Evolutionary conservation across 2,888 invertebrate genomes (phyloP).

Genomic region (Eumerus sabulonum): DNA sequence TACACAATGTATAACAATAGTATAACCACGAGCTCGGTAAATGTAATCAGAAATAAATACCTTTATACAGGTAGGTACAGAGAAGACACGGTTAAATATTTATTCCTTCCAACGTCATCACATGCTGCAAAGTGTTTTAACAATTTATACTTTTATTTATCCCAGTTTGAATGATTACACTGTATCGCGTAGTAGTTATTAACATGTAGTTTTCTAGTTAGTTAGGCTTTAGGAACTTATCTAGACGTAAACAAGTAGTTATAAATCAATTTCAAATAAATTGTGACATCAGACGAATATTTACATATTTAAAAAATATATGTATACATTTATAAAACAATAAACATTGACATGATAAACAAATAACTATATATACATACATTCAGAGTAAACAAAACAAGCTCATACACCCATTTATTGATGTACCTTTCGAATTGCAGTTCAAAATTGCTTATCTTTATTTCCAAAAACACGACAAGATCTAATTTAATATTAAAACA

Average conservation of each 20-base stretch:
- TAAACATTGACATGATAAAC: conserved; percentile 12
- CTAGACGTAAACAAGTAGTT: conserved; percentile 44
- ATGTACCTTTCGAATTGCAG: conserved; percentile 79
- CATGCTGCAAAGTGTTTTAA: neutral
- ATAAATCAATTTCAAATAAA: conserved; percentile 42
- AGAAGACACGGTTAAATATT: too few relatives aligned
- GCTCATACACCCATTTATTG: conserved; percentile 66
- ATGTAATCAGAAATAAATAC: too few relatives aligned
- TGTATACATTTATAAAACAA: too few relatives aligned
- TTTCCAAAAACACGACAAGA: conserved; percentile 41
- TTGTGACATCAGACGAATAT: conserved; percentile 60
- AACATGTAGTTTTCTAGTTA: conserved; percentile 53
- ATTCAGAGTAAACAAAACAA: conserved; percentile 35
- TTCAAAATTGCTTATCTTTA: conserved; percentile 76
- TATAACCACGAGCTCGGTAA: too few relatives aligned
- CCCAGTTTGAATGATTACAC: conserved; percentile 30
- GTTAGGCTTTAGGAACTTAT: conserved; percentile 61
- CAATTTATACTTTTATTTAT: conserved; percentile 11
- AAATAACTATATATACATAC: conserved; percentile 58
- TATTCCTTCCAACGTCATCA: neutral
- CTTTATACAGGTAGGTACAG: too few relatives aligned
- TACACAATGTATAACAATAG: too few relatives aligned
- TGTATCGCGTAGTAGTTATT: conserved; percentile 14
- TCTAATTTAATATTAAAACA: neutral
- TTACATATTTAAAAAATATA: conserved; percentile 62